A percentile compares a stretch with the other conserved stretches of the same genome.
phyloP scores from a whole-genome alignment of 1,140 invertebrate genomes.

The Glomeris maerens region DNA sequence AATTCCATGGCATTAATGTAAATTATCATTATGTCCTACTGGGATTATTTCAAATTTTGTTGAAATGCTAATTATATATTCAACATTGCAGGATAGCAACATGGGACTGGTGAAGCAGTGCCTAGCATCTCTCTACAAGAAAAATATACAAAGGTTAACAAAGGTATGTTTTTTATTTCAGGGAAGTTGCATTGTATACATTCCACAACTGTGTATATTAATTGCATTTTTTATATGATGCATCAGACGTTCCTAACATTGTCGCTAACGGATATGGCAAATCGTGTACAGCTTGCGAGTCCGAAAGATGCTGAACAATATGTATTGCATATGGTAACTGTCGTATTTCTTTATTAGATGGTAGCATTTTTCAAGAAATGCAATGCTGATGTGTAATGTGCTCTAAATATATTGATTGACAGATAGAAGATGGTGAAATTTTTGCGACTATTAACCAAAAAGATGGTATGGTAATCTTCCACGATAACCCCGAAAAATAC shows the following conservation, averaged over 20 bases:
- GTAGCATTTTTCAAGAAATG: neutral
- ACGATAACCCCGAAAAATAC: constrained; percentile 90
- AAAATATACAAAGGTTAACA: constrained; percentile 91
- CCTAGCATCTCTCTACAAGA: constrained; percentile 75
- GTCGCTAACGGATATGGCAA: constrained; percentile 83
- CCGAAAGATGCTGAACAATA: constrained; percentile 82
- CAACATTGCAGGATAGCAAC: constrained; percentile 47
- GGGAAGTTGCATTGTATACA: neutral
- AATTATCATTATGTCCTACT: too few relatives aligned
- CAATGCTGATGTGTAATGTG: too few relatives aligned
- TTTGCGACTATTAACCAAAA: constrained; percentile 95
- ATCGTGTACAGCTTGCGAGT: constrained; percentile 65
- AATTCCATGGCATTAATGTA: too few relatives aligned
- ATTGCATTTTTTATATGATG: constrained; percentile 5
- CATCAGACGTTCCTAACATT: constrained; percentile 78
- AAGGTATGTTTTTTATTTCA: too few relatives aligned
- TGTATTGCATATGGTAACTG: constrained; percentile 70
- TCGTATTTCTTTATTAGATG: neutral
- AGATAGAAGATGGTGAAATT: constrained; percentile 96
- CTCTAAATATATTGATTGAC: constrained; percentile 20
- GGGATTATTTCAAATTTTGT: neutral
- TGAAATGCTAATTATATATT: neutral
- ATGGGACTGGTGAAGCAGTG: constrained; percentile 53
- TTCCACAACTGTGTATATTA: constrained; percentile 3
- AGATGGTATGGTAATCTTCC: constrained; percentile 94